These are phyloP conservation scores for Melangyna quadrimaculata DNA, from an alignment of 2,888 invertebrate genomes.

Conservation along the genomic window DNA sequence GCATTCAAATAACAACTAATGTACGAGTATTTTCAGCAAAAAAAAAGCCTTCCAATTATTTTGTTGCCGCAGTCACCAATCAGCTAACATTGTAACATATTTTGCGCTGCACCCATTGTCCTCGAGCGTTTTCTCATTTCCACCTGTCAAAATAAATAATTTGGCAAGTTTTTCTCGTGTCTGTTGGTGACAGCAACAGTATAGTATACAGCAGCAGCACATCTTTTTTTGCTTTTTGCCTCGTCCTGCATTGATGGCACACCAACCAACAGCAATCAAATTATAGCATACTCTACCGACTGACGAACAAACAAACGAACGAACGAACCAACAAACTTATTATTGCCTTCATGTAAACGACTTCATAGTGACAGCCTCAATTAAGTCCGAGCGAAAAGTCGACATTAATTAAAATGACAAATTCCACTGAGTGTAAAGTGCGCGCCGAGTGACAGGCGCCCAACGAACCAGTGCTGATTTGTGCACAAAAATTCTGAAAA, in stretches of 20 bases:
- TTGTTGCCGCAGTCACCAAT: slow-evolving; percentile 9
- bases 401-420: slow-evolving; percentile 72
- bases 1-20: neutral
- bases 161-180: slow-evolving; percentile 45
- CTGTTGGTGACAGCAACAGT: slow-evolving; percentile 36
- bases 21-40: neutral
- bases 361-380: slow-evolving; percentile 68
- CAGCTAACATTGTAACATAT: slow-evolving; percentile 25
- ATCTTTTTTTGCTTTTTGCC: neutral
- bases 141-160: slow-evolving; percentile 64
- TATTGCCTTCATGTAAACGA: slow-evolving; percentile 69
- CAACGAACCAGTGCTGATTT: slow-evolving; percentile 64
- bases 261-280: neutral
- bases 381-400: slow-evolving; percentile 69
- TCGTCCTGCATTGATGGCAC: slow-evolving; percentile 1
- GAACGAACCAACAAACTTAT: slow-evolving; percentile 35
- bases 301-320: neutral
- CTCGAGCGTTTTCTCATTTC: slow-evolving; percentile 53
- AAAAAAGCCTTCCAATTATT: neutral
- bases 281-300: neutral
- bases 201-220: neutral
- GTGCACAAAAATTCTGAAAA: slow-evolving; percentile 30
- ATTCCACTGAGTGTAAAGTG: slow-evolving; percentile 59
- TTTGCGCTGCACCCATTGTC: slow-evolving; percentile 35
- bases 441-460: slow-evolving; percentile 65